phyloP scores from a whole-genome alignment of 2,113 vertebrate genomes.

The Carlito syrichta region DNA sequence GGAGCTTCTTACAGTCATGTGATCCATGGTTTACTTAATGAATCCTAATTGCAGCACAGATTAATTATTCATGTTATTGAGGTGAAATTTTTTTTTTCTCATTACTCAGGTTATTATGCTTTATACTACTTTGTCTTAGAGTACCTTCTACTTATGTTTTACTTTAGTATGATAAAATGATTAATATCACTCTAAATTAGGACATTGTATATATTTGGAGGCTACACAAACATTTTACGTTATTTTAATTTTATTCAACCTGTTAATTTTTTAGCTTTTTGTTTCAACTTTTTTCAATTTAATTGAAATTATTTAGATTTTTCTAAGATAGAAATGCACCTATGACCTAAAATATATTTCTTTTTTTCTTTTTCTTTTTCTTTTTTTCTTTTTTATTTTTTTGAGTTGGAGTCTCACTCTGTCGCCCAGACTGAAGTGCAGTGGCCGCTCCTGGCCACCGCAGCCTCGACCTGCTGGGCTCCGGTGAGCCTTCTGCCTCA shows the following conservation, averaged over 20 bases:
- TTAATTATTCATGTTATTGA: neutral
- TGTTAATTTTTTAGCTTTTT: neutral
- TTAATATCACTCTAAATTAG: neutral
- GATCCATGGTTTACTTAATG: neutral
- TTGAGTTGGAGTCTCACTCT: no score
- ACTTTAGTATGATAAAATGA: neutral
- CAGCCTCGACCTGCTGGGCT: no score
- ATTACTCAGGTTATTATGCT: neutral
- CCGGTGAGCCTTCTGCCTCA: no score
- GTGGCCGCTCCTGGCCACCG: no score
- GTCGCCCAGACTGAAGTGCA: no score
- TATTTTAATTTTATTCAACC: neutral
- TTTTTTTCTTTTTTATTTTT: no score
- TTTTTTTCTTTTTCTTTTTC: no score
- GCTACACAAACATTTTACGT: neutral
- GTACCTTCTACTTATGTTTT: neutral
- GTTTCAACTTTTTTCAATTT: neutral
- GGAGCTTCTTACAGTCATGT: neutral
- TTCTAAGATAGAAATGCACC: conserved; percentile 20
- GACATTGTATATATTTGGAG: neutral
- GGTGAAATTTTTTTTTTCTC: neutral
- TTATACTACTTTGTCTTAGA: neutral
- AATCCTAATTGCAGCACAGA: neutral
- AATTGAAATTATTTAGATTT: conserved; percentile 30
- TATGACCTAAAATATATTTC: conserved; percentile 33